These are phyloP conservation scores for Thunnus thynnus DNA, from an alignment of 2,113 vertebrate genomes.

Conservation along the genomic window DNA sequence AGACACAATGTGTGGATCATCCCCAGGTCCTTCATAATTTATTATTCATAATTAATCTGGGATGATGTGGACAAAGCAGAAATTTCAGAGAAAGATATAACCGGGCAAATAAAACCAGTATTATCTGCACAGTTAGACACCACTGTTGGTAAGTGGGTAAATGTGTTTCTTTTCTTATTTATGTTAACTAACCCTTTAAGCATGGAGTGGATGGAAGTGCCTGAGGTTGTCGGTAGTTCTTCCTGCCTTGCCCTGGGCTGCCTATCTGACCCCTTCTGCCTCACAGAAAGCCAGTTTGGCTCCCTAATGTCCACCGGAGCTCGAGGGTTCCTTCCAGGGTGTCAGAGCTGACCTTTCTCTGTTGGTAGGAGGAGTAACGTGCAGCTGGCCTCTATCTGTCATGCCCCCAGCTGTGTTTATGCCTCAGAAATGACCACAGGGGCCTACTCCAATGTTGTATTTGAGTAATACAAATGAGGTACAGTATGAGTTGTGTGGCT, in stretches of 20 bases:
- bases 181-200: conserved; percentile 17
- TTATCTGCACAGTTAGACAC: not conserved
- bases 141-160: not conserved
- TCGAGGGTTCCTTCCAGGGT: conserved; percentile 52
- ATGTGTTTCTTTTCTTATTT: conserved; percentile 8
- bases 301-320: conserved; percentile 53
- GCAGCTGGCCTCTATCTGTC: conserved; percentile 45
- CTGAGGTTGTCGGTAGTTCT: conserved; percentile 38
- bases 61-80: not conserved
- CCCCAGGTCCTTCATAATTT: too few species aligned
- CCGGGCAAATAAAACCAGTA: not conserved
- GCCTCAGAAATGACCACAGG: conserved; percentile 44
- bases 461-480: conserved; percentile 52
- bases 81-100: not conserved
- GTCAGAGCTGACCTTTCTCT: conserved; percentile 68
- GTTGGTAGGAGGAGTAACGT: conserved; percentile 41
- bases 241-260: conserved; percentile 37
- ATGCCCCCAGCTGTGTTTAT: conserved; percentile 47
- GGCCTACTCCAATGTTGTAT: conserved; percentile 38
- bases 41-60: too few species aligned
- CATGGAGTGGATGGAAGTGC: conserved; percentile 10
- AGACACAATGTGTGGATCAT: too few species aligned
- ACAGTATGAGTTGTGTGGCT: conserved; percentile 36
- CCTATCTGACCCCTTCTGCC: conserved; percentile 40
- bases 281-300: conserved; percentile 37